These are phyloP conservation scores for Tachuris rubrigastra DNA, from an alignment of 2,113 vertebrate species.

Conservation along the genomic window DNA sequence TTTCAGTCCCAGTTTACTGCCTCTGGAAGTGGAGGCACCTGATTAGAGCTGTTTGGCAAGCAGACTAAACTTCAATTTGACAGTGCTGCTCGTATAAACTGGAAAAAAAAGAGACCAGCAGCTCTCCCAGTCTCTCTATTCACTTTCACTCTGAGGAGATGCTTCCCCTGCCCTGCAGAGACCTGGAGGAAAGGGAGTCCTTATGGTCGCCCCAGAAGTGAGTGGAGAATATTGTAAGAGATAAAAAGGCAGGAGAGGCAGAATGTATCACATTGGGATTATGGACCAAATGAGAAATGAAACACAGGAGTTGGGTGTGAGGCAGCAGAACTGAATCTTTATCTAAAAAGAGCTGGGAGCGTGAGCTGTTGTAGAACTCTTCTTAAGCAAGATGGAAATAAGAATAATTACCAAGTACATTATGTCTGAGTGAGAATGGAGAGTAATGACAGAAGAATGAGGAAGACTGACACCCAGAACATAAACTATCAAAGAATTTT, in stretches of 20 bases:
- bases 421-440: neutral
- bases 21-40: neutral
- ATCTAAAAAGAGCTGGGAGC: neutral
- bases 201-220: neutral
- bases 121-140: neutral
- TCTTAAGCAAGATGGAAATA: neutral
- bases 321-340: neutral
- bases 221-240: neutral
- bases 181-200: neutral
- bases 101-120: neutral
- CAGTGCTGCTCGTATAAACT: neutral
- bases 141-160: neutral
- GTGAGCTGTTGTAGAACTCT: neutral
- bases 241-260: neutral
- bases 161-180: neutral
- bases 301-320: neutral
- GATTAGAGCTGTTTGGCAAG: neutral
- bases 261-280: rapidly evolving
- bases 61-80: neutral
- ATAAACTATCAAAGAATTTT: neutral
- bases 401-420: neutral
- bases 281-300: neutral
- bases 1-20: neutral
- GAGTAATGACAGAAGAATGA: neutral
- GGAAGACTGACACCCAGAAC: neutral